Evolutionary conservation across 2,888 invertebrate species (phyloP), one percentile per base, ranked within the genome.

Genomic region (Trichopria drosophilae): DNA sequence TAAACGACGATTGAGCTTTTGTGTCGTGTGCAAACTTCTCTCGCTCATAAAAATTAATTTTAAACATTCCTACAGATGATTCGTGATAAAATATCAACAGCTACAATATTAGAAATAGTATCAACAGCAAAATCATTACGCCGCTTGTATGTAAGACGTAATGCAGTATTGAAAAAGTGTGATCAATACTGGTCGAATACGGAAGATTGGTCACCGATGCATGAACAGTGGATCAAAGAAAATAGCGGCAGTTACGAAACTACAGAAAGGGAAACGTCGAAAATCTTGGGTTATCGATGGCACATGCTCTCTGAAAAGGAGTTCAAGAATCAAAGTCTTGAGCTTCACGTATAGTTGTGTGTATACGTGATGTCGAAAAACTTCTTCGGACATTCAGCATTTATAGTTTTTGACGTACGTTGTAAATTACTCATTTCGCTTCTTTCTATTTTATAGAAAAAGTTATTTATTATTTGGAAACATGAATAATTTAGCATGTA

Each of bases 41-140:
- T n/a, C n/a, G n/a, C n/a, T 24, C 13, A n/a, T 32, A 12, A 32
- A 32, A 32, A 32, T 12, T 12, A n/a, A n/a, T 12, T 2, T 29
- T 20, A n/a, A 29, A 42, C 13, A 7, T 40, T 40, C 10, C 42
- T 59, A 7, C 65, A 87, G 87, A 76, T 86, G 60, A 78, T 89
- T 19, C 82, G 88, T 6, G 90, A 91, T 69, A 80, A 86, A 63
- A 80, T 92, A 49, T 90, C 90, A 4, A 88, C 90, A 2, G 80
- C 86, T 0, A 90, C 90, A 0, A 79, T 89, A 12, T 74, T 91
- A 31, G 77, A 90, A 10, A 77, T 90, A 32, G 88, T 85, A 0
- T 79, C 79, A 36, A 82, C 83, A 2, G 84, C 84, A 0, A 82
- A 80, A 62, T 82, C 82, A 58, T 74, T 90, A 45, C 78, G 79